Evolutionary conservation across 2,797 vertebrate genomes (phyloP), one percentile per base, ranked within the genome.

Genomic region (Halcyon smyrnensis): DNA sequence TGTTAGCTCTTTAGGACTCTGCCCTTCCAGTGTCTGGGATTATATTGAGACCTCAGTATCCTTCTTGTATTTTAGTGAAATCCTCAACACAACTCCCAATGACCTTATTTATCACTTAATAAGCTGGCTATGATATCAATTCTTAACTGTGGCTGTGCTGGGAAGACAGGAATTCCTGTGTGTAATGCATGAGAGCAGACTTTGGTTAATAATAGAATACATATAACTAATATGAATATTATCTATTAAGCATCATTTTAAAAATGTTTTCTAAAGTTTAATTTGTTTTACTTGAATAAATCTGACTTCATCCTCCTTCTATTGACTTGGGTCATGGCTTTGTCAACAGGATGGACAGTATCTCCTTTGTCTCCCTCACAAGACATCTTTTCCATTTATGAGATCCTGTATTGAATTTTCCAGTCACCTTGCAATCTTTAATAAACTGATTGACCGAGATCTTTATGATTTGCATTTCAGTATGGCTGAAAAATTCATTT

Each of bases 51-150:
- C 25, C 34, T 79, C 30, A 89, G 80, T 46, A 90, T 92, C 75
- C 89, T 96, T 96, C 84, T 81, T 93, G 86, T 59, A 93, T 94
- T 94, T 56, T 92, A 92, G 25, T 32, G 30, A 84, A 95, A 90
- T 89, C 43, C 67, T 80, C 60, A 69, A 27, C 32, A 94, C 64
- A 90, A 51, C 53, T 90, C 77, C n/a, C 46, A 79, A 32, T 64
- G 90, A 87, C 88, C n/a, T 93, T 91, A 91, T 82, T 77, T 81
- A 84, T 90, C 21, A 24, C 27, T 93, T 74, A 81, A 88, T 79
- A 92, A 84, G 15, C 11, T 59, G 53, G 6, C 13, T 86, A 28
- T 62, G 53, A 36, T 65, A 79, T 77, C 71, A 92, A 77, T 89
- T 93, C 63, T 91, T 89, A 90, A 89, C 46, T 60, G 25, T 73